phyloP scores from a whole-genome alignment of 2,888 invertebrate genomes.

The Spodoptera exigua region DNA sequence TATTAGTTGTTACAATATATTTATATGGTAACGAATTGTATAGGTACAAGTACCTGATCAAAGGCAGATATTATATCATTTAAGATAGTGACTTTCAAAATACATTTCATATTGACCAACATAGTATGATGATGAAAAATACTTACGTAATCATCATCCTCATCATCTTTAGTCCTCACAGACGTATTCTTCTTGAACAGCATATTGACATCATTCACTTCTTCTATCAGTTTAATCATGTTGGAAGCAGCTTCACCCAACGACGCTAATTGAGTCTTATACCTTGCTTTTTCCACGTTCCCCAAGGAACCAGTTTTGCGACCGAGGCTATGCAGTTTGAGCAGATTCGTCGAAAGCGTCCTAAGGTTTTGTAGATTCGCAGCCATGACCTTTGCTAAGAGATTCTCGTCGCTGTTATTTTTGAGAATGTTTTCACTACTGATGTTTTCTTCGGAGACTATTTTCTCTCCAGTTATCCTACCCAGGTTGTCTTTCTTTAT shows the following conservation, averaged over 20 bases:
- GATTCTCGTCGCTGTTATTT: constrained; percentile 76
- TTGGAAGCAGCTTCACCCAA: constrained; percentile 89
- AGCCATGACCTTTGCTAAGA: constrained; percentile 81
- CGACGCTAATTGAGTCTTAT: constrained; percentile 88
- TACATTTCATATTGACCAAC: too few species aligned
- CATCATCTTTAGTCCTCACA: constrained; percentile 67
- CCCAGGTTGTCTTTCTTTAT: constrained; percentile 88
- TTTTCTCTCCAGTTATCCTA: constrained; percentile 82
- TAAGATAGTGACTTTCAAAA: too few species aligned
- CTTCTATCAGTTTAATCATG: constrained; percentile 87
- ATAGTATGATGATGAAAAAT: too few species aligned
- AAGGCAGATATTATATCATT: too few species aligned
- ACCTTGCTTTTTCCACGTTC: constrained; percentile 87
- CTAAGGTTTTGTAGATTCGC: constrained; percentile 90
- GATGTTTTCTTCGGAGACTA: constrained; percentile 82
- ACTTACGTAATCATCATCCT: constrained; percentile 66
- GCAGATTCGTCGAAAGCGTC: constrained; percentile 87
- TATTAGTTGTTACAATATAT: too few species aligned
- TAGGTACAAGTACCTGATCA: too few species aligned
- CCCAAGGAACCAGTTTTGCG: constrained; percentile 89
- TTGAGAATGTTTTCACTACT: constrained; percentile 80
- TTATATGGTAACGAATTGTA: too few species aligned
- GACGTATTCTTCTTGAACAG: constrained; percentile 76
- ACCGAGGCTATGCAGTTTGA: constrained; percentile 90
- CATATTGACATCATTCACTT: constrained; percentile 86